Conservation (phyloP, 2,113 vertebrate species). For the Psammodynastes pulverulentus region DNA sequence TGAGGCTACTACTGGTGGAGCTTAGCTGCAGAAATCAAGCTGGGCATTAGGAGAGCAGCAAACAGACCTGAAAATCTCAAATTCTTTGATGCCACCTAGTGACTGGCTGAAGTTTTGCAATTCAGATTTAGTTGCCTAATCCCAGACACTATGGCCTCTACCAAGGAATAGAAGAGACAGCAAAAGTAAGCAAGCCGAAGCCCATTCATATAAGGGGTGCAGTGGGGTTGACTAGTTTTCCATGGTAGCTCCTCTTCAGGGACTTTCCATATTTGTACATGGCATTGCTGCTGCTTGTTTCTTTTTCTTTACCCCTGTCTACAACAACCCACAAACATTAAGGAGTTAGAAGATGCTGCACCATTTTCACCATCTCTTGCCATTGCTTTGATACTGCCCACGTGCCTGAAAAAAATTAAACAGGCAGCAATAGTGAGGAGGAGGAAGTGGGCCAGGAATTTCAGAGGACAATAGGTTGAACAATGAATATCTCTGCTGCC, state of each 20-base stretch:
- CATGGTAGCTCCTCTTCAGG: neutral
- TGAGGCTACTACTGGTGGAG: neutral
- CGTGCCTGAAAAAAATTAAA: neutral
- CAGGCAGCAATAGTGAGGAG: neutral
- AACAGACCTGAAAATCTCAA: neutral
- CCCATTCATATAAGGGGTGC: neutral
- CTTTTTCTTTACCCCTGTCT: neutral
- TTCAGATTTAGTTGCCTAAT: neutral
- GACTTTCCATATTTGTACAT: neutral
- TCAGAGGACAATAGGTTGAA: neutral
- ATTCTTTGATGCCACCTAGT: neutral
- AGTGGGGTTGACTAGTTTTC: neutral
- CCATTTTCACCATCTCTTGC: neutral
- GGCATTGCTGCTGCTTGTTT: neutral
- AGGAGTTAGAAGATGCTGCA: neutral
- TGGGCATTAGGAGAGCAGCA: neutral
- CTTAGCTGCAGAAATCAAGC: neutral
- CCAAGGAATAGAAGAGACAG: neutral
- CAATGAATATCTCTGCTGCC: neutral
- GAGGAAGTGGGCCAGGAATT: neutral
- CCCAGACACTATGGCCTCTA: neutral
- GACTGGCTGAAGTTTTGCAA: neutral
- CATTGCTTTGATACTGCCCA: neutral
- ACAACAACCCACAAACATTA: neutral
- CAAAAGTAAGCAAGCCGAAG: neutral